Evolutionary conservation across 2,797 vertebrate species (phyloP).

Genomic region (Heteromormyrus szaboi): DNA sequence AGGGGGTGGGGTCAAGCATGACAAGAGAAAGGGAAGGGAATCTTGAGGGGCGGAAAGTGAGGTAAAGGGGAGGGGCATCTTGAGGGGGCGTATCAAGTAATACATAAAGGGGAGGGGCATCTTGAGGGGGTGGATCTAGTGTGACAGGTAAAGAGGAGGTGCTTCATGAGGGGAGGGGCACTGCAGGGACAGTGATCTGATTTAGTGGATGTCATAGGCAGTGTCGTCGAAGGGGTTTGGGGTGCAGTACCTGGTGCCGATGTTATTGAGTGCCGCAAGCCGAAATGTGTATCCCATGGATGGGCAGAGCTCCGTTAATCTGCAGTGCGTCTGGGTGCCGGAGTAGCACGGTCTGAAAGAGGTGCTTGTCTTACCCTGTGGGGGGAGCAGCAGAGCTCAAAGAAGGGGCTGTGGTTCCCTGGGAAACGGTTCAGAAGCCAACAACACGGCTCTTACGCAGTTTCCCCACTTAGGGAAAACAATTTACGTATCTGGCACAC

Average conservation of each 20-base stretch:
- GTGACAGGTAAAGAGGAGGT: neutral
- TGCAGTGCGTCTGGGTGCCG: conserved; percentile 74
- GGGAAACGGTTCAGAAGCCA: neutral
- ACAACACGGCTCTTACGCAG: neutral
- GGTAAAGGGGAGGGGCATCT: neutral
- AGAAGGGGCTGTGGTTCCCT: neutral
- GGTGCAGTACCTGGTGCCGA: conserved; percentile 65
- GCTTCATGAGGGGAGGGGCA: neutral
- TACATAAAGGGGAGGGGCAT: neutral
- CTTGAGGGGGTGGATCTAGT: neutral
- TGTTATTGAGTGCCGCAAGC: conserved; percentile 67
- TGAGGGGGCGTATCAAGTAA: neutral
- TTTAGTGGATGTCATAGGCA: neutral
- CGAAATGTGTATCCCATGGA: conserved; percentile 71
- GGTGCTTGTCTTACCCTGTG: conserved; percentile 67
- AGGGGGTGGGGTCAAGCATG: neutral
- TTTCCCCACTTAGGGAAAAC: neutral
- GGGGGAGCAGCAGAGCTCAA: neutral
- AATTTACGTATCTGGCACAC: neutral
- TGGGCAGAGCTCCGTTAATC: conserved; percentile 66
- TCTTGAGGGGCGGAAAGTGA: neutral
- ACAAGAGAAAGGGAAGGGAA: neutral
- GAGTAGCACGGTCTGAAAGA: conserved; percentile 73
- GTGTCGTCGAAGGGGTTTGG: neutral
- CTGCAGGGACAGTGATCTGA: neutral